Evolutionary conservation across 2,888 invertebrate species (phyloP).

Genomic region (Serrognathus titanus): DNA sequence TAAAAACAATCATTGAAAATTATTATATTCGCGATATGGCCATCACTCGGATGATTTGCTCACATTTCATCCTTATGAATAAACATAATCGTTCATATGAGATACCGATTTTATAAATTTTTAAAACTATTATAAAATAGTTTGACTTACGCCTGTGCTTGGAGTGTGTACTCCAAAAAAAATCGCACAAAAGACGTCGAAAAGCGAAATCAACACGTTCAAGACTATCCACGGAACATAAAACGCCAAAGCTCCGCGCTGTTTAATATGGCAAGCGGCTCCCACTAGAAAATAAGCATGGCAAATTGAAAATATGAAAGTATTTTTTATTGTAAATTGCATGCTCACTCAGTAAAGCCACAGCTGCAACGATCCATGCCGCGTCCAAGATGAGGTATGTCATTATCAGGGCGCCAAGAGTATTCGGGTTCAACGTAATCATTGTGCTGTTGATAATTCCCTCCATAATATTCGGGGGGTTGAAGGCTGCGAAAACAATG

Average conservation of each 20-base stretch:
- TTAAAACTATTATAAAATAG: background rate
- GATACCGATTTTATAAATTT: background rate
- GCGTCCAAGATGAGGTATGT: conserved; percentile 28
- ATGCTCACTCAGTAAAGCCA: conserved; percentile 35
- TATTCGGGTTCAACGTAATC: too few species aligned
- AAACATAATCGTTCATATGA: too few species aligned
- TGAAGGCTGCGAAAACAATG: too few species aligned
- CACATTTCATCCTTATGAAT: too few species aligned
- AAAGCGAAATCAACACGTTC: conserved; percentile 39
- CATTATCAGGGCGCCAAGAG: conserved; percentile 13
- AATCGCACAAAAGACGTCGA: conserved; percentile 49
- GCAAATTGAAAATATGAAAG: background rate
- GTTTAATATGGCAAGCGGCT: conserved; percentile 28
- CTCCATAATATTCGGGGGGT: too few species aligned
- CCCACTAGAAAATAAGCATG: conserved; percentile 22
- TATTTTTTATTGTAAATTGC: background rate
- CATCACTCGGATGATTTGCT: too few species aligned
- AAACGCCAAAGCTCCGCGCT: conserved; percentile 27
- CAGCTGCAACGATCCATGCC: conserved; percentile 35
- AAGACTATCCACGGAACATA: conserved; percentile 48
- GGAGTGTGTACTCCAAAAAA: conserved; percentile 46
- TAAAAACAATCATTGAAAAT: too few species aligned
- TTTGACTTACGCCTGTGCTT: conserved; percentile 42
- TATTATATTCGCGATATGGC: too few species aligned
- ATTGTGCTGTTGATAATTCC: too few species aligned